Conservation (phyloP, 2,888 invertebrate species). For the Cataglyphis albicans region DNA sequence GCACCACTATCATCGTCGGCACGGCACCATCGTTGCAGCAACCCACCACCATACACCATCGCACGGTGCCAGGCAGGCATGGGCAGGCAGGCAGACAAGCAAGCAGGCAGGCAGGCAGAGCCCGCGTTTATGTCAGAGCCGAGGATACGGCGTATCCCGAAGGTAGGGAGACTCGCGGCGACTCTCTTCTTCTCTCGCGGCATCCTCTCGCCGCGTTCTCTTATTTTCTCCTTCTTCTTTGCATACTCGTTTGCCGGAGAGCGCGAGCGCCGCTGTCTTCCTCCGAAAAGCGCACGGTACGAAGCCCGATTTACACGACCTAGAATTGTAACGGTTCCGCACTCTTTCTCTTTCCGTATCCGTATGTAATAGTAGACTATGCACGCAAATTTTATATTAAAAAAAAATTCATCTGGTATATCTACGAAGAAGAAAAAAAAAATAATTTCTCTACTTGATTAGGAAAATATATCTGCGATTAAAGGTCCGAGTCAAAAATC, state of each 20-base stretch:
- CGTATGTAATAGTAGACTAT: background rate
- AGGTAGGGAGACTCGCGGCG: slow-evolving; percentile 68
- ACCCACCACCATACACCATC: background rate
- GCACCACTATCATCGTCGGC: background rate
- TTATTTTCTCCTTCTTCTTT: slow-evolving; percentile 60
- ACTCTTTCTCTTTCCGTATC: background rate
- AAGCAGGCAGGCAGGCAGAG: too few species aligned
- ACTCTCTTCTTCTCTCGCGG: slow-evolving; percentile 56
- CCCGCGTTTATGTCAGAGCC: slow-evolving; percentile 57
- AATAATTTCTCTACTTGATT: background rate
- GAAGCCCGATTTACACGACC: slow-evolving; percentile 40
- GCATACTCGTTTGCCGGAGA: slow-evolving; percentile 48
- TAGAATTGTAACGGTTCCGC: slow-evolving; percentile 25
- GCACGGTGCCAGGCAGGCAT: background rate
- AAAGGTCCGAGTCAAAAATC: background rate
- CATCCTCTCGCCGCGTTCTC: slow-evolving; percentile 46
- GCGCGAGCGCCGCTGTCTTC: slow-evolving; percentile 14
- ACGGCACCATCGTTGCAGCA: slow-evolving; percentile 1
- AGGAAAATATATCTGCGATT: background rate
- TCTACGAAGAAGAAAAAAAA: too few species aligned
- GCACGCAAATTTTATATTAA: too few species aligned
- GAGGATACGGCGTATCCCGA: slow-evolving; percentile 72
- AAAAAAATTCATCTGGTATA: too few species aligned
- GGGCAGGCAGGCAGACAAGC: background rate
- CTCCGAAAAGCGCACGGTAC: slow-evolving; percentile 22